A percentile compares a stretch with the other conserved stretches of the same genome.
Evolutionary conservation across 2,888 invertebrate species (phyloP).

Genomic region (Helicoverpa assulta): DNA sequence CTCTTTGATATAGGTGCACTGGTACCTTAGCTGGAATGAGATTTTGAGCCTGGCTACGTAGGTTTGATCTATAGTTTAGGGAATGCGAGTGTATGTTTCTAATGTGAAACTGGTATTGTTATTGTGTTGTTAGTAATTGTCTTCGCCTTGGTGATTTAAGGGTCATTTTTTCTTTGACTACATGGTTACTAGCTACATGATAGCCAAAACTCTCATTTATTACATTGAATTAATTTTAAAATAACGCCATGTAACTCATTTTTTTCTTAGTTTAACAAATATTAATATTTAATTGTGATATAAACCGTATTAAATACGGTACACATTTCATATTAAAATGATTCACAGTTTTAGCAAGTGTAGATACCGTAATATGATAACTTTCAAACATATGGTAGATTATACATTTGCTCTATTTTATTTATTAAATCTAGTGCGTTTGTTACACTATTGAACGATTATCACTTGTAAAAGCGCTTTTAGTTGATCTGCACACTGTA

Average conservation of each 20-base stretch:
- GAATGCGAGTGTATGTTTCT: no score
- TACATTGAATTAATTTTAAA: background rate
- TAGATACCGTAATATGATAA: slow-evolving; percentile 13
- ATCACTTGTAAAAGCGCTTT: slow-evolving; percentile 1
- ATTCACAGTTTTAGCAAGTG: slow-evolving; percentile 8
- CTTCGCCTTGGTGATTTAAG: no score
- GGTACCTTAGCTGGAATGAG: background rate
- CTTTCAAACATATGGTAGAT: slow-evolving; percentile 11
- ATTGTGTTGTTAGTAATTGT: no score
- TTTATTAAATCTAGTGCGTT: background rate
- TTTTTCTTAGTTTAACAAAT: background rate
- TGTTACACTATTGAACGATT: background rate
- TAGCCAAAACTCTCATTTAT: no score
- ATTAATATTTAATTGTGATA: background rate
- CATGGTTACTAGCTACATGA: no score
- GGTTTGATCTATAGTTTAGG: background rate
- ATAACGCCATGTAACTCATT: background rate
- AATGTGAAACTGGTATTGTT: no score
- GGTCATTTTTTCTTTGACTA: no score
- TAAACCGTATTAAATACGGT: slow-evolving; percentile 27
- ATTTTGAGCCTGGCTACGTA: background rate
- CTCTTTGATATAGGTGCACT: background rate
- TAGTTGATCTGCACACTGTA: slow-evolving; percentile 7
- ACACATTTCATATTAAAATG: slow-evolving; percentile 17
- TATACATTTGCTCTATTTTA: background rate